A percentile compares a stretch with the other conserved stretches of the same genome.
Evolutionary conservation across 2,888 invertebrate genomes (phyloP).

Genomic region (Macropis europaea): DNA sequence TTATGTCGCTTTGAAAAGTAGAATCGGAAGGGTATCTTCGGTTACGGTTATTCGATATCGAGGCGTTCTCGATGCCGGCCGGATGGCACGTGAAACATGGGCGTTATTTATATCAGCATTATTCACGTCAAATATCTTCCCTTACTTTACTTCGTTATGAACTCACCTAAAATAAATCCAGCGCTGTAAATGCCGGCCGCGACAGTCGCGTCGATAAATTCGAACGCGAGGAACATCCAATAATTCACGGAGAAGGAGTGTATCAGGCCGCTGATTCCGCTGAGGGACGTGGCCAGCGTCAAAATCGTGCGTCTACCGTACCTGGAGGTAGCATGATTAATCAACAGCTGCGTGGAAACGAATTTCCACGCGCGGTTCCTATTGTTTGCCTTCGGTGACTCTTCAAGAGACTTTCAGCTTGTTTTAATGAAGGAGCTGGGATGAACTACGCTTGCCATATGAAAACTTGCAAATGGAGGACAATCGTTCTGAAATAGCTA

Average conservation of each 20-base stretch:
- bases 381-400: neutral
- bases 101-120: conserved; percentile 44
- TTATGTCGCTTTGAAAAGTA: too few species aligned
- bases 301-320: conserved; percentile 85
- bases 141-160: conserved; percentile 44
- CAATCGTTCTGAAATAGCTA: too few species aligned
- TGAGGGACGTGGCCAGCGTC: conserved; percentile 82
- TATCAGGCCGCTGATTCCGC: conserved; percentile 85
- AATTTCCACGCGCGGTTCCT: neutral
- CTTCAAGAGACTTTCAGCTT: too few species aligned
- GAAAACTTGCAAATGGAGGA: too few species aligned
- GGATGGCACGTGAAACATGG: conserved; percentile 13
- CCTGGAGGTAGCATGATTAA: conserved; percentile 73
- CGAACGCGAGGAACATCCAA: conserved; percentile 85
- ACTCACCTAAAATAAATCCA: conserved; percentile 86
- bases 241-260: conserved; percentile 87
- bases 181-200: conserved; percentile 87
- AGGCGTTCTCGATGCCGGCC: neutral
- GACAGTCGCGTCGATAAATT: conserved; percentile 86
- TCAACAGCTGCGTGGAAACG: neutral
- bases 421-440: too few species aligned
- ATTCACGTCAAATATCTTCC: conserved; percentile 41
- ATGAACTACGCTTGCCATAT: too few species aligned
- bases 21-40: too few species aligned
- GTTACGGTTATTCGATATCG: conserved; percentile 24